Base-by-base conservation (phyloP, 1,140 invertebrate genomes). In the Neuroterus valhalla region DNA sequence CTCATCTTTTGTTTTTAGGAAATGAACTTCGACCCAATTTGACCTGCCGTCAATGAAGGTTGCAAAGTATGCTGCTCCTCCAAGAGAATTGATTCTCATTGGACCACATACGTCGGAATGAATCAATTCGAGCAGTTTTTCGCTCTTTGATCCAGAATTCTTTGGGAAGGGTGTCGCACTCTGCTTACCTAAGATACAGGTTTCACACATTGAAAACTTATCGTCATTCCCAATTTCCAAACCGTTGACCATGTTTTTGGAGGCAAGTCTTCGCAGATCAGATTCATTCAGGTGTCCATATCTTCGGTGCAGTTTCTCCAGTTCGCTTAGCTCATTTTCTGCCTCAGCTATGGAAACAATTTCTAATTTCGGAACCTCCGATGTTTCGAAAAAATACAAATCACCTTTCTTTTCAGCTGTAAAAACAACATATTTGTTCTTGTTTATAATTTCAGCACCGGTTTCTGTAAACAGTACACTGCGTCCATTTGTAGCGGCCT, bases 71-170 rank as follows among this genome's bases (percentile, higher is more conserved):
- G 10, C 31, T 38, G 31, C 31, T 38, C 31, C 31, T 31, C 31
- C 31, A 31, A 31, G 31, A 31, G 31, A 3, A 3, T 2, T 31
- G 31, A 31, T 6, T 31, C 31, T 31, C 31, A 31, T 31, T 5
- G 31, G 31, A 6, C 31, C 31, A 31, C 31, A 6, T 5, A 2
- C 31, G 68, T 86, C 83, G 0, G 77, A 74, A 69, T 83, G 81
- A 14, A 79, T 66, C 15, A 68, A 17, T 38, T 69, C 66, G 2
- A 74, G 26, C 3, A 55, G 14, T 14, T 69, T 26, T n/a, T 43
- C n/a, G n/a, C 42, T 3, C 5, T 23, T 31, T 21, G n/a, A 21
- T 14, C n/a, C 45, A 5, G 31, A 55, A 19, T 15, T n/a, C 62
- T 70, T 68, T 2, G 72, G 67, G 11, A 69, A 74, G 19, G 48